These are phyloP conservation scores for Anguilla rostrata DNA, from an alignment of 2,113 vertebrate species.

Conservation along the genomic window DNA sequence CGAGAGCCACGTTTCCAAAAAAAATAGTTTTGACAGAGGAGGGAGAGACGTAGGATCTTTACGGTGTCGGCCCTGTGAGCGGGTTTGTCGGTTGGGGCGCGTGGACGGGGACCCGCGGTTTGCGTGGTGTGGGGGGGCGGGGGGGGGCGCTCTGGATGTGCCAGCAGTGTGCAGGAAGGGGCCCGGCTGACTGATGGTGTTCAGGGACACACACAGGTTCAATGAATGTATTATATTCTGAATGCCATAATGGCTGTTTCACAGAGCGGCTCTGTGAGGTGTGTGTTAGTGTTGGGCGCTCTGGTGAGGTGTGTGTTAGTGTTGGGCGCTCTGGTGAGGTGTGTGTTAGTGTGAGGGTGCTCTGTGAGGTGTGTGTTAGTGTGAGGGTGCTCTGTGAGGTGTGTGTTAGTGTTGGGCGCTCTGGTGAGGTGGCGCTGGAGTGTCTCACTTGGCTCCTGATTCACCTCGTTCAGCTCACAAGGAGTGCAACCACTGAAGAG, in stretches of 20 bases:
- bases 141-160: background rate
- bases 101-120: too few relatives aligned
- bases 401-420: background rate
- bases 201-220: background rate
- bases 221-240: background rate
- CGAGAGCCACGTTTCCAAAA: too few relatives aligned
- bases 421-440: background rate
- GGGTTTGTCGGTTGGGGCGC: too few relatives aligned
- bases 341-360: constrained; percentile 1
- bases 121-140: background rate
- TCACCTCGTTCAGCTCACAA: background rate
- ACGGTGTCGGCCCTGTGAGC: too few relatives aligned
- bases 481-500: background rate
- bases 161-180: background rate
- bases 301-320: background rate
- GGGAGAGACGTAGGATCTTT: too few relatives aligned
- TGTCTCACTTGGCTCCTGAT: background rate
- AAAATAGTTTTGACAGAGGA: too few relatives aligned
- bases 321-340: background rate
- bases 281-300: background rate
- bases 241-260: background rate
- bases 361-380: constrained; percentile 15
- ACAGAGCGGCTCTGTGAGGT: constrained; percentile 2
- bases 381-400: background rate
- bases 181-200: background rate